Conservation (phyloP, 2,797 vertebrate genomes). For the Phataginus tricuspis region DNA sequence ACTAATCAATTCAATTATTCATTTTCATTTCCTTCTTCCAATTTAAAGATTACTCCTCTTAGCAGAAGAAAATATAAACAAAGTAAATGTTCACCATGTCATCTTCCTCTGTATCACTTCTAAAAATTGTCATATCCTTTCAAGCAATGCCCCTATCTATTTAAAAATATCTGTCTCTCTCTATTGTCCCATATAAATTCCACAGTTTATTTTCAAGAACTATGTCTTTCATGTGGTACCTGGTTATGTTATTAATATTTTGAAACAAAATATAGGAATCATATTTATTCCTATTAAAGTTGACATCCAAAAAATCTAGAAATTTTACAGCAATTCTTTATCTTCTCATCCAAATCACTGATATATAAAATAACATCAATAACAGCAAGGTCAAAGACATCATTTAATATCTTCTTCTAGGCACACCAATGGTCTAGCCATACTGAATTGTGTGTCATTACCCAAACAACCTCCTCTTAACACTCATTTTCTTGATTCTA, state of each 20-base stretch:
- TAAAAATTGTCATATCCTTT: not conserved
- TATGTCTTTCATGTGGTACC: not conserved
- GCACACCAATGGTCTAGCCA: not conserved
- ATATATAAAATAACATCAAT: not conserved
- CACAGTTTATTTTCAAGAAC: not conserved
- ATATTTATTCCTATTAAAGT: not conserved
- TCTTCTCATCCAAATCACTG: not conserved
- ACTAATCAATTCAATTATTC: not conserved
- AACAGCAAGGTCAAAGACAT: not conserved
- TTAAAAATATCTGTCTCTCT: not conserved
- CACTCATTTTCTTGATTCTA: not conserved
- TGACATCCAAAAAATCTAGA: not conserved
- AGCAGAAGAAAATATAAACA: constrained; percentile 31
- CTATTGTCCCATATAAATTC: not conserved
- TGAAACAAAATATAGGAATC: not conserved
- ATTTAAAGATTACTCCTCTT: constrained; percentile 5
- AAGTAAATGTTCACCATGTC: not conserved
- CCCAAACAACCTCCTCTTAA: not conserved
- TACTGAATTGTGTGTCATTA: not conserved
- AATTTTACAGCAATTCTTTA: not conserved
- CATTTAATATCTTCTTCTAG: not conserved
- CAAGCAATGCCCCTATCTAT: not conserved
- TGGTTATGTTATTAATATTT: not conserved
- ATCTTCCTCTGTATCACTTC: not conserved
- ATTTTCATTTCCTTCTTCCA: constrained; percentile 36